These are phyloP conservation scores for Limnephilus rhombicus DNA, from an alignment of 2,888 invertebrate species.

Conservation along the genomic window DNA sequence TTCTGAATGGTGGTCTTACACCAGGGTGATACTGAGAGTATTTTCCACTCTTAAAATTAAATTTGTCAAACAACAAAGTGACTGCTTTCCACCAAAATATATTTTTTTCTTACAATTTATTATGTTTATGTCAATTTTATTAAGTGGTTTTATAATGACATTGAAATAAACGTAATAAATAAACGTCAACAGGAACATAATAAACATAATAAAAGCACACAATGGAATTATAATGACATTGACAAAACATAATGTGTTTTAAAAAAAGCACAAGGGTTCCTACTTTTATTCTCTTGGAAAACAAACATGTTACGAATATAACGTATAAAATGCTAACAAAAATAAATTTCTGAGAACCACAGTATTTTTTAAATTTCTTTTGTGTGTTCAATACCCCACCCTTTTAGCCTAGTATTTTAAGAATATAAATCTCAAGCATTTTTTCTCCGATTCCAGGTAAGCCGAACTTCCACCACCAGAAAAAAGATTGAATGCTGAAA, in stretches of 20 bases:
- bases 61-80: too few relatives aligned
- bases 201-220: too few relatives aligned
- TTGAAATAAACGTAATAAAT: too few relatives aligned
- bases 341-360: not conserved
- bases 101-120: not conserved
- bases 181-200: too few relatives aligned
- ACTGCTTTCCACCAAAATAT: not conserved
- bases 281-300: not conserved
- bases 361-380: not conserved
- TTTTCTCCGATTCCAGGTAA: conserved; percentile 26
- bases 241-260: too few relatives aligned
- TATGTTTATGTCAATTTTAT: too few relatives aligned
- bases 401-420: not conserved
- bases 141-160: too few relatives aligned
- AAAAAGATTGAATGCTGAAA: not conserved
- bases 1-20: too few relatives aligned
- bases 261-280: not conserved
- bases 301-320: not conserved
- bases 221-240: too few relatives aligned
- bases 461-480: not conserved
- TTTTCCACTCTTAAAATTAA: too few relatives aligned
- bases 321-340: not conserved
- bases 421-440: not conserved
- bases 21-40: too few relatives aligned
- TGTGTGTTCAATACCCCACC: not conserved